phyloP scores from a whole-genome alignment of 2,113 vertebrate species.

The Origma solitaria region DNA sequence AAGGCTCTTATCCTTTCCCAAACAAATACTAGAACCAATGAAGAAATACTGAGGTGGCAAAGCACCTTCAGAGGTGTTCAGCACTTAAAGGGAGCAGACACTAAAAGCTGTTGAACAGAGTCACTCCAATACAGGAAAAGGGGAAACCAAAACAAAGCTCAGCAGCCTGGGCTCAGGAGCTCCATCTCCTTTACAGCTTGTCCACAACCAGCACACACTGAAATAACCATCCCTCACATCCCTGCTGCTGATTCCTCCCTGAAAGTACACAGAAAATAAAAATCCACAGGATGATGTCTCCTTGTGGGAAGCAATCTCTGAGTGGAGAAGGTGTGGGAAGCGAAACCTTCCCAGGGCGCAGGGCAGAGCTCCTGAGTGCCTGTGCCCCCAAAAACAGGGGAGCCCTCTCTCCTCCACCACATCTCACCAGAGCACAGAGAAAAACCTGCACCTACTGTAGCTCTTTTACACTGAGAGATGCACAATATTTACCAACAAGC shows the following conservation, averaged over 20 bases:
- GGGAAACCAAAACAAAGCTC: not conserved
- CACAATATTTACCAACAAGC: conserved; percentile 52
- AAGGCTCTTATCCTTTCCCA: not conserved
- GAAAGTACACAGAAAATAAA: not conserved
- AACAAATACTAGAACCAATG: not conserved
- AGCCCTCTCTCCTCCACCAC: no score
- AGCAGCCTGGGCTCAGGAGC: not conserved
- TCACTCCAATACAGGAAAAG: not conserved
- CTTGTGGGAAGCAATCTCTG: not conserved
- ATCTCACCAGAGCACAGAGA: no score
- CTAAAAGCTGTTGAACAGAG: not conserved
- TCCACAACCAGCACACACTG: not conserved
- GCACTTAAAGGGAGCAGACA: not conserved
- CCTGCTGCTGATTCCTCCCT: not conserved
- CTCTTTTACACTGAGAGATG: not conserved
- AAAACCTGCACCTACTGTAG: conserved; percentile 19
- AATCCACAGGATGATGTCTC: accelerated
- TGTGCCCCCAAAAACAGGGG: not conserved
- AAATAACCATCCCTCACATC: not conserved
- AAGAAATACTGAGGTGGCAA: not conserved
- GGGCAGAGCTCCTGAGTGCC: not conserved
- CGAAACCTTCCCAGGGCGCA: not conserved
- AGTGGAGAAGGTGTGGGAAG: not conserved
- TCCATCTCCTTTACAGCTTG: not conserved
- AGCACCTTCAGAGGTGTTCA: not conserved